phyloP scores from a whole-genome alignment of 2,888 invertebrate genomes.

The Petrolisthes manimaculis region DNA sequence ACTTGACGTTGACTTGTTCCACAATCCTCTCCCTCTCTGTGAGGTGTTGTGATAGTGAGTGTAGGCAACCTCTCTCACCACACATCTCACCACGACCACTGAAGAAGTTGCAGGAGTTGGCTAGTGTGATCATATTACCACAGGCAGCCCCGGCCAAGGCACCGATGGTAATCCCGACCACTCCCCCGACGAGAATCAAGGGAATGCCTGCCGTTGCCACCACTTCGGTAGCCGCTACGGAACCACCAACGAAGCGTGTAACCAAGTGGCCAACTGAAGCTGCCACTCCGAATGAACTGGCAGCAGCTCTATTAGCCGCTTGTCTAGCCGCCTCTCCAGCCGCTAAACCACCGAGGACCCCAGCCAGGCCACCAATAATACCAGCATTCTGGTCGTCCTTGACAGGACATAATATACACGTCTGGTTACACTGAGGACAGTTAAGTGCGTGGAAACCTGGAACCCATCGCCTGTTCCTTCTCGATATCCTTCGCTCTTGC shows the following conservation, averaged over 20 bases:
- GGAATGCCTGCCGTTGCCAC: conserved; percentile 29
- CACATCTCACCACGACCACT: conserved; percentile 19
- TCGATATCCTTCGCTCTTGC: conserved; percentile 15
- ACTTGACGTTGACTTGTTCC: conserved; percentile 14
- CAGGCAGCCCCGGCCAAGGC: conserved; percentile 22
- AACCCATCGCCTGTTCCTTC: background rate
- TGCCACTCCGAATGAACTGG: conserved; percentile 23
- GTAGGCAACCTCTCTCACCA: conserved; percentile 24
- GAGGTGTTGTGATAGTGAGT: conserved; percentile 33
- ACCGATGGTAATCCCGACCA: conserved; percentile 31
- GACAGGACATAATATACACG: conserved; percentile 32
- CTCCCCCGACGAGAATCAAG: conserved; percentile 30
- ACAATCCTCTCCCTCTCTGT: conserved; percentile 30
- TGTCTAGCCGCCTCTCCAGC: conserved; percentile 19
- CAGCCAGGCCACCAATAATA: conserved; percentile 37
- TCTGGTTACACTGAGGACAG: conserved; percentile 33
- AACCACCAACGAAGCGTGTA: conserved; percentile 25
- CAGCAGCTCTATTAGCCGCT: no score
- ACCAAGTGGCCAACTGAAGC: conserved; percentile 33
- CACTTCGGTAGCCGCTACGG: conserved; percentile 14
- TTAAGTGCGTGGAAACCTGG: conserved; percentile 42
- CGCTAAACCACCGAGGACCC: background rate
- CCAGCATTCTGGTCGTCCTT: conserved; percentile 17
- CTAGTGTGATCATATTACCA: background rate
- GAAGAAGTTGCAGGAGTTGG: background rate